Conservation (phyloP, 2,888 invertebrate species). For the Idaea dimidiata region DNA sequence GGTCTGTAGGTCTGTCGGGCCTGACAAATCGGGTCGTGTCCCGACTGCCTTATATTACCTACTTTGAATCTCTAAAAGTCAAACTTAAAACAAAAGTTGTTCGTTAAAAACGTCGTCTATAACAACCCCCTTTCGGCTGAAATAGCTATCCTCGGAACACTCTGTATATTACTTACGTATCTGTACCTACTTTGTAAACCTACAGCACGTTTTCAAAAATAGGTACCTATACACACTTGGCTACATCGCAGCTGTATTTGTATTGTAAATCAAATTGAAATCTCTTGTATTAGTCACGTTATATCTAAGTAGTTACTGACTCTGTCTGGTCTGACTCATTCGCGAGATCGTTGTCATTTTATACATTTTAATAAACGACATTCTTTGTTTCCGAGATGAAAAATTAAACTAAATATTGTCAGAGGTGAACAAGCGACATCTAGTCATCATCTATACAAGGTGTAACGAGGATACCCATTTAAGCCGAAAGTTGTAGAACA, state of each 20-base stretch:
- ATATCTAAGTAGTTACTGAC: constrained; percentile 16
- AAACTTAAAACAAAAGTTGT: no score
- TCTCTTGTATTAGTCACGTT: constrained; percentile 36
- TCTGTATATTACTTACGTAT: neutral
- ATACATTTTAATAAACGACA: constrained; percentile 6
- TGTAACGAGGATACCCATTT: no score
- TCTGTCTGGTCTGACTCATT: constrained; percentile 40
- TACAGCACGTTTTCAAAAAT: neutral
- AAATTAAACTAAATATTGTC: neutral
- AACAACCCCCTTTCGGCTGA: no score
- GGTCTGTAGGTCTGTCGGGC: no score
- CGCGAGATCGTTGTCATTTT: constrained; percentile 26
- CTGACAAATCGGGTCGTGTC: no score
- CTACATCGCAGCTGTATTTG: neutral
- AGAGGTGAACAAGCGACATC: neutral
- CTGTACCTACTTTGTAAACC: neutral
- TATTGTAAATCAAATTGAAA: constrained; percentile 15
- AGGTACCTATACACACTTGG: neutral
- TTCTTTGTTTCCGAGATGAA: constrained; percentile 6
- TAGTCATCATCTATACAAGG: no score
- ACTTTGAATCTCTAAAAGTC: no score
- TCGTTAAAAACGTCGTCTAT: no score
- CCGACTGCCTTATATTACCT: no score
- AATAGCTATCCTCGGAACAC: no score
- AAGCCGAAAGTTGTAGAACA: no score